A percentile compares a stretch with the other conserved stretches of the same genome.
Evolutionary conservation across 2,888 invertebrate species (phyloP).

Genomic region (Tinea trinotella): DNA sequence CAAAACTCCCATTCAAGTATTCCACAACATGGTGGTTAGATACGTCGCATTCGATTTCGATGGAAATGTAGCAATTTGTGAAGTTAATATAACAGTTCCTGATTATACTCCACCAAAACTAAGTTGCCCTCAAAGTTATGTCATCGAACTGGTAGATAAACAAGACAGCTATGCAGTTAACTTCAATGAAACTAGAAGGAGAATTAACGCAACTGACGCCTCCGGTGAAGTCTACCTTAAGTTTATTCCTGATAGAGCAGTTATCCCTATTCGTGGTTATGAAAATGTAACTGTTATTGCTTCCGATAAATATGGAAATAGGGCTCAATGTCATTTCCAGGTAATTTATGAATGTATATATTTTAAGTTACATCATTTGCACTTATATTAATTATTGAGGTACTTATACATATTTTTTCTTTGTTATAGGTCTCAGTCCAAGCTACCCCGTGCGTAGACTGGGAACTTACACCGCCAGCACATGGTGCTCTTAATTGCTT

Average conservation of each 20-base stretch:
- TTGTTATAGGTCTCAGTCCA: conserved; percentile 85
- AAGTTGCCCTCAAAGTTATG: conserved; percentile 94
- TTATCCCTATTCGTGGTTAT: conserved; percentile 88
- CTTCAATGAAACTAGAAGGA: conserved; percentile 89
- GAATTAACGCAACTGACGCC: conserved; percentile 89
- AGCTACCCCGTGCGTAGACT: conserved; percentile 94
- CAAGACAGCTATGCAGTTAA: conserved; percentile 93
- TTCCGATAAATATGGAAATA: conserved; percentile 88
- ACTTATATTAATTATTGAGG: neutral
- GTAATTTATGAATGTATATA: conserved; percentile 46
- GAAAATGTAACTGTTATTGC: conserved; percentile 95
- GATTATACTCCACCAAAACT: conserved; percentile 92
- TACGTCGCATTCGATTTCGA: conserved; percentile 98
- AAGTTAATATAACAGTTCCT: conserved; percentile 95
- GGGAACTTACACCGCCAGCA: conserved; percentile 92
- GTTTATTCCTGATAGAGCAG: conserved; percentile 87
- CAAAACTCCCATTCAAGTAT: conserved; percentile 88
- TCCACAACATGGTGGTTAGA: conserved; percentile 92
- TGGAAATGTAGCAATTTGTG: conserved; percentile 97
- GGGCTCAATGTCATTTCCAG: conserved; percentile 93
- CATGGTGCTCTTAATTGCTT: conserved; percentile 91
- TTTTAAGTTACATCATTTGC: neutral
- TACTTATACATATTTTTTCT: too few species aligned
- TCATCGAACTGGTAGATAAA: conserved; percentile 90
- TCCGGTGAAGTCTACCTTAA: conserved; percentile 89